Conservation (phyloP, 2,888 invertebrate genomes). For the Troides helena region DNA sequence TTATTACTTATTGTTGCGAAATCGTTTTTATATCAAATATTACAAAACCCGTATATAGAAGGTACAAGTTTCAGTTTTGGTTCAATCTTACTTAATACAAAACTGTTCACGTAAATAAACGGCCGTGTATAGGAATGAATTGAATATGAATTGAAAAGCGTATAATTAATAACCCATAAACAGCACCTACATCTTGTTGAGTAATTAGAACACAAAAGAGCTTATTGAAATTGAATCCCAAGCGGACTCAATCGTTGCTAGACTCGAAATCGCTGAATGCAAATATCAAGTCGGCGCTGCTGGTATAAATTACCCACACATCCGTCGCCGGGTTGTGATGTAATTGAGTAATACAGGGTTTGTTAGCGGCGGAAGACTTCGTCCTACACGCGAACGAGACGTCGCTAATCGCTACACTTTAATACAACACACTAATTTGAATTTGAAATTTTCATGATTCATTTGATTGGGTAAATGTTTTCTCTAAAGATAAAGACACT, state of each 20-base stretch:
- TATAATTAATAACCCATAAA: slow-evolving; percentile 27
- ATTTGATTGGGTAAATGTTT: background rate
- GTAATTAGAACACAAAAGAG: slow-evolving; percentile 36
- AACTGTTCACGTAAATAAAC: slow-evolving; percentile 12
- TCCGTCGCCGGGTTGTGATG: slow-evolving; percentile 36
- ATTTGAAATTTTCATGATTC: slow-evolving; percentile 25
- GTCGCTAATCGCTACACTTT: slow-evolving; percentile 36
- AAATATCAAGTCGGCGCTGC: slow-evolving; percentile 33
- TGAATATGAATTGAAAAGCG: slow-evolving; percentile 19
- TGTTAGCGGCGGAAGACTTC: slow-evolving; percentile 55
- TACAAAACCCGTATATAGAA: background rate
- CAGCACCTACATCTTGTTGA: slow-evolving; percentile 38
- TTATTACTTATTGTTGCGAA: slow-evolving; percentile 19
- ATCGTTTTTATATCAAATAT: background rate
- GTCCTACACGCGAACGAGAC: slow-evolving; percentile 49
- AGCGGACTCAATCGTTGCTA: slow-evolving; percentile 31
- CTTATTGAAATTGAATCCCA: slow-evolving; percentile 33
- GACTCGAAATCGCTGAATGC: slow-evolving; percentile 29
- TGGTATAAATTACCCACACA: slow-evolving; percentile 39
- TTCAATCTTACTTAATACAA: background rate
- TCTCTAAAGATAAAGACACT: no score
- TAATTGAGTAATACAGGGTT: slow-evolving; percentile 50
- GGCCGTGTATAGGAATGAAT: slow-evolving; percentile 10
- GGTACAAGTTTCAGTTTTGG: slow-evolving; percentile 8
- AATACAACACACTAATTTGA: slow-evolving; percentile 17